phyloP scores from a whole-genome alignment of 2,113 vertebrate species.

The Etheostoma cragini region DNA sequence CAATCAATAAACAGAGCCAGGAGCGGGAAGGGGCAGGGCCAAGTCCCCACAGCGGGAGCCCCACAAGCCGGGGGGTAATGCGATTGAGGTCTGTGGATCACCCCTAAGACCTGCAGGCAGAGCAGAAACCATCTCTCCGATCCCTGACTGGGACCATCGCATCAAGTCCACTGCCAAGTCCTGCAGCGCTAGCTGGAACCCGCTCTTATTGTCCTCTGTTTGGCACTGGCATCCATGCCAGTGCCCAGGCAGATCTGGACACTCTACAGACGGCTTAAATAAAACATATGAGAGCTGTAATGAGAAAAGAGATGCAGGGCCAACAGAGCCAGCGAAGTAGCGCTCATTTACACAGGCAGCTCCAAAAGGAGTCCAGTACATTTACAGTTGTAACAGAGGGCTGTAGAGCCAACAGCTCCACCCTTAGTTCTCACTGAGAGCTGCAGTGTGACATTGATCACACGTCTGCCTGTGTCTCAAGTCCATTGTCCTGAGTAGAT shows the following conservation, averaged over 20 bases:
- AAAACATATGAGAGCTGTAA: conserved; percentile 85
- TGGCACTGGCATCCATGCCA: conserved; percentile 73
- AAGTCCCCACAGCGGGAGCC: conserved; percentile 61
- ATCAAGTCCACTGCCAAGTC: conserved; percentile 69
- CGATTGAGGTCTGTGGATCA: conserved; percentile 78
- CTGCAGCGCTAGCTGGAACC: conserved; percentile 76
- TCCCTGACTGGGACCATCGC: conserved; percentile 61
- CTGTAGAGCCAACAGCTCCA: conserved; percentile 61
- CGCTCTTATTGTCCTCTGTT: conserved; percentile 70
- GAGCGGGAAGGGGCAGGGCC: conserved; percentile 59
- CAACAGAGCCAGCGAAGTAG: conserved; percentile 70
- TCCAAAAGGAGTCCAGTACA: conserved; percentile 17
- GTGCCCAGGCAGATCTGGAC: conserved; percentile 80
- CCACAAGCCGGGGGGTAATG: conserved; percentile 76
- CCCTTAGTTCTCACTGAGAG: conserved; percentile 47
- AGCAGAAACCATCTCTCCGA: conserved; percentile 37
- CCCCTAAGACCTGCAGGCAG: conserved; percentile 72
- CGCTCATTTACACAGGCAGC: conserved; percentile 41
- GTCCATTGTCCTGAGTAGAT: conserved; percentile 67
- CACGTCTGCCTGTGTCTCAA: conserved; percentile 45
- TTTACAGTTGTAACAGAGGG: conserved; percentile 26
- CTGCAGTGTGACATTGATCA: conserved; percentile 57
- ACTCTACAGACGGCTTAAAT: conserved; percentile 86
- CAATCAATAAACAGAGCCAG: conserved; percentile 82
- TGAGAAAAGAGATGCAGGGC: conserved; percentile 79